Evolutionary conservation across 1,140 invertebrate species (phyloP), one percentile per base, ranked within the genome.

Genomic region (Zaprionus lachaisei): DNA sequence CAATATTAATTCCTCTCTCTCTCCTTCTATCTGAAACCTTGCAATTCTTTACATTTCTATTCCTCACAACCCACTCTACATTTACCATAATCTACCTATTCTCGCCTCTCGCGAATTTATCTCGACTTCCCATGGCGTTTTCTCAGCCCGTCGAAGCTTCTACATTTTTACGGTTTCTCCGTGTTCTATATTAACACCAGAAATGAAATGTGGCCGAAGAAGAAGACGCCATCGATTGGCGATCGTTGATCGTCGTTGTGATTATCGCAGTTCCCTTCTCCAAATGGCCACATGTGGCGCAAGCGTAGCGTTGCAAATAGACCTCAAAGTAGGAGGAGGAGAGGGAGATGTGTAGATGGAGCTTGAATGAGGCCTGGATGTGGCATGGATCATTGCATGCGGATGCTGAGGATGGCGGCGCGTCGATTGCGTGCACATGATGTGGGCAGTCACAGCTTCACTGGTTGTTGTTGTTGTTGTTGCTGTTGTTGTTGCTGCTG

Each of bases 371-470:
- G 22, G 47, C 20, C 11, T n/a, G 6, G 47, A 28, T 37, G 54
- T 37, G 26, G 28, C 34, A 34, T 54, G 20, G 72, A 71, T 70
- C 72, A 64, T 72, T 64, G 68, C 73, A 61, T 76, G 73, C 54
- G 61, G 68, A 26, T 38, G 72, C 44, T 51, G 67, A 9, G 41
- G n/a, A 76, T 64, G 69, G 68, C 68, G 51, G 22, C 41, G 68
- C 68, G 37, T 34, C 67, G 73, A 76, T 76, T 76, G 73, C 73
- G 73, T 76, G 73, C 73, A 58, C 60, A 76, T 71, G 44, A 76
- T 71, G 73, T 76, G 73, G 73, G 82, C 69, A 66, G 64, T 37
- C 34, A 47, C 54, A 73, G 62, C 74, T 65, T 44, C 54, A 64
- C 11, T 41, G 24, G 31, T 55, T 66, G 47, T 24, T 56, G 49